A percentile compares a stretch with the other conserved stretches of the same genome.
Conservation (phyloP, 2,888 invertebrate species). For the Hydrotaea diabolus region DNA sequence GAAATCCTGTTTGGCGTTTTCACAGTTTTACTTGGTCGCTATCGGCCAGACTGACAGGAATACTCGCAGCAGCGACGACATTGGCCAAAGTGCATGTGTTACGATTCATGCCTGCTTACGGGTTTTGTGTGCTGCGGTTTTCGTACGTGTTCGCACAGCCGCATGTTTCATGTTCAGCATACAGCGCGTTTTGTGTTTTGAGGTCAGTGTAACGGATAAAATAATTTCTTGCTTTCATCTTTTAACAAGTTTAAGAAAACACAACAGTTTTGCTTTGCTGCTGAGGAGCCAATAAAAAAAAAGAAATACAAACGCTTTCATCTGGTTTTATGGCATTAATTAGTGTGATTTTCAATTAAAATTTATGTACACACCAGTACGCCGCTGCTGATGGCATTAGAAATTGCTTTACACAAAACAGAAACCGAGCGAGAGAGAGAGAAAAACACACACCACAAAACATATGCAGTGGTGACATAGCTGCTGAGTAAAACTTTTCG, state of each 20-base stretch:
- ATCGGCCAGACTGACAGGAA: not conserved
- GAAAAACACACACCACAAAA: not conserved
- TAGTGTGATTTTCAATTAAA: conserved; percentile 58
- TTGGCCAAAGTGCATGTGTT: conserved; percentile 7
- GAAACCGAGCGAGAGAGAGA: not conserved
- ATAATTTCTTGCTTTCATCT: conserved; percentile 64
- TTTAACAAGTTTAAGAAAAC: conserved; percentile 39
- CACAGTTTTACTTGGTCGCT: too few species aligned
- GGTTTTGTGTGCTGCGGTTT: conserved; percentile 8
- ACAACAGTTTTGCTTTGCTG: conserved; percentile 12
- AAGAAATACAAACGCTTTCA: conserved; percentile 56
- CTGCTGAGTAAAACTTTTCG: too few species aligned
- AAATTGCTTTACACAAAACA: not conserved
- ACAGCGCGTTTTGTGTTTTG: conserved; percentile 42
- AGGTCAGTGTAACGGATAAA: conserved; percentile 66
- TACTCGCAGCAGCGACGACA: not conserved
- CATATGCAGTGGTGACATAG: too few species aligned
- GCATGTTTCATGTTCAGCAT: too few species aligned
- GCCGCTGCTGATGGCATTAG: not conserved
- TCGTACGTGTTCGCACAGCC: not conserved
- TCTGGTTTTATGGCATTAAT: conserved; percentile 57
- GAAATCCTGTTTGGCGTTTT: conserved; percentile 63
- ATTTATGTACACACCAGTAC: conserved; percentile 19
- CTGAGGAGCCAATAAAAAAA: conserved; percentile 9
- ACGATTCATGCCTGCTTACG: conserved; percentile 44